Base-by-base conservation (phyloP, 92 coral and sea anemone species). In the Pocillopora grandis region DNA sequence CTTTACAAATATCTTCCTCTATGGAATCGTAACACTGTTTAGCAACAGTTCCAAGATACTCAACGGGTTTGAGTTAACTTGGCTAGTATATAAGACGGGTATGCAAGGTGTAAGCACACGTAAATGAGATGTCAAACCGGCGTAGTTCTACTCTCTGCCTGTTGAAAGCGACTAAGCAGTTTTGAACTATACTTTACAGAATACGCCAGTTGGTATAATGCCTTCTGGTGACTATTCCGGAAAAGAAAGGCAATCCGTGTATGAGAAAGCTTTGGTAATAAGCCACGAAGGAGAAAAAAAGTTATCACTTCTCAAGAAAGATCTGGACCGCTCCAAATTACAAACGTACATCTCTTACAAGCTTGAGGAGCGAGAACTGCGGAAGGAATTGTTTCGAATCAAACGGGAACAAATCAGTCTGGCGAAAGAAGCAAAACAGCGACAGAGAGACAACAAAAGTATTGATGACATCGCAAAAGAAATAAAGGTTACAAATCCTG, bases 391-490 rank as follows among this genome's bases (percentile, higher is more conserved):
- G 62, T 83, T 92, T 66, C 89, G 84, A 35, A 66, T 94, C 31
- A 83, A 87, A 61, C 90, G 81, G 37, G 95, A 94, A 59, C 93
- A 92, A 61, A 77, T 75, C 13, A 92, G 89, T 33, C 84, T 94
- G 59, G 87, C 90, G 56, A 80, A 85, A 48, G 95, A 94, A 80
- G 92, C 98, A 15, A 88, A 82, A 52, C 89, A 92, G 71, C 83
- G 95, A 58, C 63, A 81, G 20, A 68, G 69, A 36, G 92, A 90
- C 2, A 84, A 80, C 17, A 94, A 90, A 76, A 87, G 93, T 14
- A 62, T 94, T 14, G 95, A 94, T 37, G 98, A 94, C 67, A 66
- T 92, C 33, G 95, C 98, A 17, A 94, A 92, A 63, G 95, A 94
- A 80, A 71, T 84, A 58, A 89, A 71, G 17, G 80, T 71, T 0